A percentile compares a stretch with the other conserved stretches of the same genome.
These are phyloP conservation scores for Trissolcus basalis DNA, from an alignment of 1,140 invertebrate species.

Conservation along the genomic window DNA sequence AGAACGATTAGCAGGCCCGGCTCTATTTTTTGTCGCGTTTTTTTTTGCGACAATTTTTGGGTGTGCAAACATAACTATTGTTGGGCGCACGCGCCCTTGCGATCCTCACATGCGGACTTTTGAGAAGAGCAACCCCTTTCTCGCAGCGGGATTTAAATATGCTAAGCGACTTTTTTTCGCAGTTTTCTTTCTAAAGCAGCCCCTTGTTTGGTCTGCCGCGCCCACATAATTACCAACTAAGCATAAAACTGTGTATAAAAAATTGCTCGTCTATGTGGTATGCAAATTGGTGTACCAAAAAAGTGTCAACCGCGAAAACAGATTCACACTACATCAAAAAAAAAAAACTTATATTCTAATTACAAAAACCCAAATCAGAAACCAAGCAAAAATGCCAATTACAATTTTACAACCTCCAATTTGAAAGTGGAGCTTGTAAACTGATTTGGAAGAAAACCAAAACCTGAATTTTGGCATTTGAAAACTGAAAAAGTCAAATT, in stretches of 20 bases:
- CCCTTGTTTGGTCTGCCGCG: constrained; percentile 73
- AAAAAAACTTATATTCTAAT: constrained; percentile 70
- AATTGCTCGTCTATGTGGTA: constrained; percentile 31
- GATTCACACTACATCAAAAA: no score
- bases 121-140: constrained; percentile 56
- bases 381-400: no score
- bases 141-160: constrained; percentile 69
- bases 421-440: no score
- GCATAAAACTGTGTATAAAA: constrained; percentile 67
- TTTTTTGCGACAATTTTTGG: constrained; percentile 66
- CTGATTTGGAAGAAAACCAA: no score
- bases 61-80: constrained; percentile 69
- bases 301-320: constrained; percentile 36
- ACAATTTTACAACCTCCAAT: no score
- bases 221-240: constrained; percentile 72
- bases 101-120: constrained; percentile 36
- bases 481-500: no score
- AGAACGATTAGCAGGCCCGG: constrained; percentile 35
- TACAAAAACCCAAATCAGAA: constrained; percentile 48
- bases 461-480: no score
- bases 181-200: constrained; percentile 61
- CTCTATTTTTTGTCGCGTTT: constrained; percentile 36
- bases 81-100: constrained; percentile 66
- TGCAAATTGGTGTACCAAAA: constrained; percentile 47
- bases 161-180: constrained; percentile 70